Evolutionary conservation across 2,113 vertebrate genomes (phyloP), one percentile per base, ranked within the genome.

Genomic region (Sylvilagus bachmani): DNA sequence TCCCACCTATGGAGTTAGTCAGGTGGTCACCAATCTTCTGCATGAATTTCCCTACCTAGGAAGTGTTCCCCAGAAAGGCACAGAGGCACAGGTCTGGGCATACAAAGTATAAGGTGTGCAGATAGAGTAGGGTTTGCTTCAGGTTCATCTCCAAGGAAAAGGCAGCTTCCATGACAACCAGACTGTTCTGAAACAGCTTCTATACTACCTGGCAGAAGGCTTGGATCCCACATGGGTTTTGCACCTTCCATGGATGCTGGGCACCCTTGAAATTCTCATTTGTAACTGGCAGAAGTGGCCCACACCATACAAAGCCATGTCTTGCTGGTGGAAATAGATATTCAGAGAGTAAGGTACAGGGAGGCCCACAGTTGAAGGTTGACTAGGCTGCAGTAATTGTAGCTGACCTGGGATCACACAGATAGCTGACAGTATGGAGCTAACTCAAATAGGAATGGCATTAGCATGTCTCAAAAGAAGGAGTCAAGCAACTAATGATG

Each of bases 201-300:
- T 36, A 5, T 9, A 49, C 11, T 4, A 13, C 70, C 27, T 22
- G 22, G 33, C 14, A 21, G 31, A 75, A 5, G 31, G 16, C 9
- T 51, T 2, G 0, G 36, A 33, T 10, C 0, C 29, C 8, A 0
- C 0, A 0, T 8, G 78, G 31, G 19, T 33, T 88, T 73, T 53
- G 27, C 8, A 73, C 67, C 13, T 74, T 90, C 25, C 31, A 61
- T 38, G 93, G 38, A 75, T 16, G 16, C 12, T 9, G 38, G 19
- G 17, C 1, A 11, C 17, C 79, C 22, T 29, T 1, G 5, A 0
- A 1, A n/a, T 86, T 77, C 31, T 77, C 12, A 14, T 62, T 3
- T 16, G n/a, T 14, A 73, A 13, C 36, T 86, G 6, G 14, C 0
- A 29, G 27, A 33, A 51, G 21, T 25, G 27, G 49, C 11, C 7